Base-by-base conservation (phyloP, 2,888 invertebrate genomes). In the Conus canariensis region DNA sequence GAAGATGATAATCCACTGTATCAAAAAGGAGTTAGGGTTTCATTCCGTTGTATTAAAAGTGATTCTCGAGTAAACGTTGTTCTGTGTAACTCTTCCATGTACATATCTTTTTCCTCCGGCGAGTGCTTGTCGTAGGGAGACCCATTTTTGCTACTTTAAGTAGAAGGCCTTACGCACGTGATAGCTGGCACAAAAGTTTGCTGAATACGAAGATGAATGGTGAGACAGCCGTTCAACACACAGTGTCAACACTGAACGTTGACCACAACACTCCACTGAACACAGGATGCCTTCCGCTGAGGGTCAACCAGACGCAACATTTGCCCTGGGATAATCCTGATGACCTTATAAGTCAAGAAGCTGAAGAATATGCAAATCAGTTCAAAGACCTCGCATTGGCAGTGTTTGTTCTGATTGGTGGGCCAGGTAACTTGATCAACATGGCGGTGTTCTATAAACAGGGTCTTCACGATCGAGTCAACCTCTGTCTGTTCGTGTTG, bases 371-470 rank as follows among this genome's bases (percentile, higher is more conserved):
- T 22, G 25, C 30, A 10, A 80, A 3, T 12, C 64, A 56, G n/a
- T 30, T 59, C 14, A 86, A 30, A 59, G 86, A 30, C 59, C 10
- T 64, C 86, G 30, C 58, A 1, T 19, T 64, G 12, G 45, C 25
- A 3, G 8, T 30, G 14, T 9, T 30, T 25, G 30, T 16, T 25
- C n/a, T 86, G 77, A 45, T 80, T 80, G 77, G 77, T 6, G 77
- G 77, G 16, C 77, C 77, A 5, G 12, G 30, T 16, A 80, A 80
- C 45, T 12, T 80, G 30, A 80, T 80, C 77, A 80, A 30, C 45
- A 80, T 80, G 77, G 77, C 19, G 86, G 59, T 58, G 67, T 86
- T 58, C 8, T 83, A 83, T 58, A 83, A 58, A 58, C 82, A 83
- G 19, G 82, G 85, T 22, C 85, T 85, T 6, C 7, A 60, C 7